Base-by-base conservation (phyloP, 2,797 vertebrate genomes). In the Gymnocypris eckloni region DNA sequence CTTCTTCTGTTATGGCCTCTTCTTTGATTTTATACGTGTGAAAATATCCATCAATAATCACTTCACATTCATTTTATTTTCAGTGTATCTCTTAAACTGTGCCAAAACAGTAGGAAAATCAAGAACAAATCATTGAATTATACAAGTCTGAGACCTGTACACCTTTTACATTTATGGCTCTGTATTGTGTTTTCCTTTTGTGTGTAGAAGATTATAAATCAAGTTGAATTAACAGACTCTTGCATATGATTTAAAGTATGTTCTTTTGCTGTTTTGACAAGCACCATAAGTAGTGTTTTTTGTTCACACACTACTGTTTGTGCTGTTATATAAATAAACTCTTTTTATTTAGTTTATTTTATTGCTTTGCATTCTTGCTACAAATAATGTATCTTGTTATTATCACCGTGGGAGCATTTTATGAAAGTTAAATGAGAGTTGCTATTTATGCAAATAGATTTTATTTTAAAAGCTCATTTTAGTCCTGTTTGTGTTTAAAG, bases 21-120 rank as follows among this genome's bases (percentile, higher is more conserved):
- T 48, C 54, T 50, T 73, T 22, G 20, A 71, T 79, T 61, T 50
- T 71, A 72, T 39, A 61, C 66, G 25, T 64, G 67, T 85, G 52
- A 64, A 85, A 71, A 67, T 6, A 64, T 48, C 7, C 16, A 50
- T 71, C 77, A 71, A 72, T 85, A 61, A 71, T 79, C 25, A 61
- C 20, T 85, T 52, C 37, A 72, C 77, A 22, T 56, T 64, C 25
- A 52, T 75, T 20, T 28, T 6, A 28, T 52, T 33, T 75, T 28
- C 9, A 71, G 41, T 28, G 11, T 37, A 64, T 75, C 41, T 22
- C 11, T 37, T 73, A 11, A 72, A 72, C 37, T 18, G 0, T 69
- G 15, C 12, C 12, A 66, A 80, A 39, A 41, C 13, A 15, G 22
- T n/a, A 41, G 37, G 22, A 79, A 64, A 64, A 79, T 64, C 13